Conservation (phyloP, 2,113 vertebrate genomes). For the Propithecus coquereli region DNA sequence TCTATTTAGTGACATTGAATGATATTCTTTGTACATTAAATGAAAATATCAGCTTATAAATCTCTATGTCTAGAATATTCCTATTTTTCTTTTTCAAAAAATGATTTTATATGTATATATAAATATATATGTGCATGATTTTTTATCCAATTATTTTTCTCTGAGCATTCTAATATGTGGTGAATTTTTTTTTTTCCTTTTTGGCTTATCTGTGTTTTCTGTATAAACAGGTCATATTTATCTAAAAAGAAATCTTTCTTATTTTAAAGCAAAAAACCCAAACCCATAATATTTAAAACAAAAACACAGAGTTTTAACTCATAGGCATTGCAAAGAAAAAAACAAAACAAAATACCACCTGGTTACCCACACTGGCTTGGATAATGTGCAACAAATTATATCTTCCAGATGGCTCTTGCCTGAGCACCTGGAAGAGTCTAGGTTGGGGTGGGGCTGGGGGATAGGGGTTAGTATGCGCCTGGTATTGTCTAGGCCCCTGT, state of each 20-base stretch:
- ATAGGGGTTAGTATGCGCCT: too few relatives aligned
- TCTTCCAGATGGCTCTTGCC: not conserved
- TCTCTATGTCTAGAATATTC: not conserved
- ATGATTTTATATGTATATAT: not conserved
- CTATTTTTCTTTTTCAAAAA: not conserved
- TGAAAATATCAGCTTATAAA: not conserved
- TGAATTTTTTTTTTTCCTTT: not conserved
- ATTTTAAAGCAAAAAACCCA: not conserved
- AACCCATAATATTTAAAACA: not conserved
- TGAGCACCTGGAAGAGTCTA: not conserved
- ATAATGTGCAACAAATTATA: too few relatives aligned
- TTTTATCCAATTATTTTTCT: not conserved
- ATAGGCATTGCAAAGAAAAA: not conserved
- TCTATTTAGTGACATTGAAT: not conserved
- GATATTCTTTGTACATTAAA: not conserved
- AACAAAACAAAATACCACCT: not conserved
- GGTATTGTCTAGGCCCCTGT: not conserved
- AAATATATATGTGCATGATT: not conserved
- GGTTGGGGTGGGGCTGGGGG: not conserved
- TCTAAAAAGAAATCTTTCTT: not conserved
- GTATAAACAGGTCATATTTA: not conserved
- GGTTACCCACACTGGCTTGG: not conserved
- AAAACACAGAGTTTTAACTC: conserved; percentile 36
- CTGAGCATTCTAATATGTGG: not conserved
- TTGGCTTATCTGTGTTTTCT: conserved; percentile 7